Conservation (phyloP, 2,888 invertebrate genomes). For the Rotaria magnacalcarata region DNA sequence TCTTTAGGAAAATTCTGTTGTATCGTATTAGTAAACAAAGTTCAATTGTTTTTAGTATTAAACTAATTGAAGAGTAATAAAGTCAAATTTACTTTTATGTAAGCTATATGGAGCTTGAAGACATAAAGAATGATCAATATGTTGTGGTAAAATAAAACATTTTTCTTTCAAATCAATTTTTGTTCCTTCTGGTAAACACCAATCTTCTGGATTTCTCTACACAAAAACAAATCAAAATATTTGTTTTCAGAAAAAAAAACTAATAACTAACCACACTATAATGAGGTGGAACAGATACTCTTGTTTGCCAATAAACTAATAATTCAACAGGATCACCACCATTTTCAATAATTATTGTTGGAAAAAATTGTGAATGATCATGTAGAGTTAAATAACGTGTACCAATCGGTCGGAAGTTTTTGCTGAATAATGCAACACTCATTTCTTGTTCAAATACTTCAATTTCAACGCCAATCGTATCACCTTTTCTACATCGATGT, state of each 20-base stretch:
- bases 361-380: constrained; percentile 50
- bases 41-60: too few relatives aligned
- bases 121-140: constrained; percentile 49
- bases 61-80: too few relatives aligned
- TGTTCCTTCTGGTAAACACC: constrained; percentile 54
- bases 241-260: background rate
- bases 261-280: constrained; percentile 41
- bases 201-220: constrained; percentile 52
- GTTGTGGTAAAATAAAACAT: constrained; percentile 50
- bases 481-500: constrained; percentile 53
- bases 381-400: constrained; percentile 51
- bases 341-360: constrained; percentile 53
- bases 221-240: constrained; percentile 28
- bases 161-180: constrained; percentile 50
- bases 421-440: constrained; percentile 52
- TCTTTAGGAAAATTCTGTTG: too few relatives aligned
- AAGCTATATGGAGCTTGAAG: constrained; percentile 53
- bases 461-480: constrained; percentile 52
- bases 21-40: too few relatives aligned
- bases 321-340: constrained; percentile 53
- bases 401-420: constrained; percentile 52
- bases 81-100: constrained; percentile 49
- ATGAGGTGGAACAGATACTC: constrained; percentile 49
- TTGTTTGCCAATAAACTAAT: constrained; percentile 53
- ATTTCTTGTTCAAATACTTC: constrained; percentile 50